Conservation (phyloP, 1,140 invertebrate genomes). For the Megalonaias nervosa region DNA sequence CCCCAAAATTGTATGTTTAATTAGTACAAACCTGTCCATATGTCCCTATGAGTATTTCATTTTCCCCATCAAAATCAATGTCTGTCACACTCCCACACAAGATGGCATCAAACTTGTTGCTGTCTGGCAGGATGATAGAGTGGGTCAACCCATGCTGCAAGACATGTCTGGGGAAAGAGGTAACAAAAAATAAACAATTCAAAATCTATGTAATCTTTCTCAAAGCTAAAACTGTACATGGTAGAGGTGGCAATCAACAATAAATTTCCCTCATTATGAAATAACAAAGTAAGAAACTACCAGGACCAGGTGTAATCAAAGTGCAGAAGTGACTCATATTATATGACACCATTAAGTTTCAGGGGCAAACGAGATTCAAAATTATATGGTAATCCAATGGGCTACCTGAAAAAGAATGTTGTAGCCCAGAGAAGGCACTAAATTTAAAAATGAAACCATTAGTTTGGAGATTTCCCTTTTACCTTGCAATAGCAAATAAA, state of each 20-base stretch:
- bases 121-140: slow-evolving; percentile 73
- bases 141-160: slow-evolving; percentile 75
- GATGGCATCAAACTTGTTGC: slow-evolving; percentile 76
- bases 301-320: neutral
- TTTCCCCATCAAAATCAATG: slow-evolving; percentile 81
- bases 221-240: neutral
- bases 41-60: slow-evolving; percentile 83
- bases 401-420: too few species aligned
- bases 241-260: neutral
- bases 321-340: too few species aligned
- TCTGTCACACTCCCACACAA: slow-evolving; percentile 78
- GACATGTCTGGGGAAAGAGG: slow-evolving; percentile 74
- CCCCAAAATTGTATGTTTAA: neutral
- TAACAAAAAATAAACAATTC: slow-evolving; percentile 13
- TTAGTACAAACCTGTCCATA: slow-evolving; percentile 72
- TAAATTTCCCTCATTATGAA: neutral
- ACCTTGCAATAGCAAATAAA: too few species aligned
- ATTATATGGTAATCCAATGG: too few species aligned
- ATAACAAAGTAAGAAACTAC: neutral
- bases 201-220: neutral
- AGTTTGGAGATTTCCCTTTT: too few species aligned
- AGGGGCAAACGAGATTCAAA: too few species aligned
- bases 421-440: too few species aligned
- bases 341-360: too few species aligned
- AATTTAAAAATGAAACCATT: too few species aligned